Base-by-base conservation (phyloP, 2,797 vertebrate species). In the Chelon auratus region DNA sequence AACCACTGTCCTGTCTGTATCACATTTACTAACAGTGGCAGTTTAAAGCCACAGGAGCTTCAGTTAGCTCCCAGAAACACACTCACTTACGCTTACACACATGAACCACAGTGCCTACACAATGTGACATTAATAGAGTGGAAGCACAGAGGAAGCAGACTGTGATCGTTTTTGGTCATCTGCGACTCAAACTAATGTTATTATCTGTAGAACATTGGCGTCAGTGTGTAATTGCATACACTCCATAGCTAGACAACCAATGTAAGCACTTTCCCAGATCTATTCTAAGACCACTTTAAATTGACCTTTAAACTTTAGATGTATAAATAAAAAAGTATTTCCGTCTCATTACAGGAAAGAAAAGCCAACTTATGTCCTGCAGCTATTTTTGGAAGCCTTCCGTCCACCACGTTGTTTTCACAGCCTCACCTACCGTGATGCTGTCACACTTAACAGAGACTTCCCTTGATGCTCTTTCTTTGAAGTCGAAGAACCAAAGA, bases 401-500 rank as follows among this genome's bases (percentile, higher is more conserved):
- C 37, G 17, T 67, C 36, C 59, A 6, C 14, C 20, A 62, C 30
- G 14, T 13, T 50, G 48, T 79, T 73, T 64, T 68, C 24, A 33
- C 18, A 68, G 68, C 47, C 20, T 66, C 64, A 64, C 33, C 62
- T 39, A 26, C 26, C 3, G 4, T 1, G 5, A 18, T 22, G 18
- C 62, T 70, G 64, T 68, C 54, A 68, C 30, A 51, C 47, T 51
- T 77, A 39, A 52, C 39, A 57, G 30, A 68, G 24, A 72, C 45
- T 50, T 70, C 64, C 33, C 51, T 43, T 78, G 48, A 48, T 7
- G 20, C 53, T 51, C 3, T 13, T 61, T 62, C 57, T 85, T 76
- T 86, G 64, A 80, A 84, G 59, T 72, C 80, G n/a, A 59, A 59
- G 52, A 79, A 61, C 53, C 50, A 72, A 84, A 82, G 24, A 68